phyloP scores from a whole-genome alignment of 2,888 invertebrate species.

The Cheilosia pagana region DNA sequence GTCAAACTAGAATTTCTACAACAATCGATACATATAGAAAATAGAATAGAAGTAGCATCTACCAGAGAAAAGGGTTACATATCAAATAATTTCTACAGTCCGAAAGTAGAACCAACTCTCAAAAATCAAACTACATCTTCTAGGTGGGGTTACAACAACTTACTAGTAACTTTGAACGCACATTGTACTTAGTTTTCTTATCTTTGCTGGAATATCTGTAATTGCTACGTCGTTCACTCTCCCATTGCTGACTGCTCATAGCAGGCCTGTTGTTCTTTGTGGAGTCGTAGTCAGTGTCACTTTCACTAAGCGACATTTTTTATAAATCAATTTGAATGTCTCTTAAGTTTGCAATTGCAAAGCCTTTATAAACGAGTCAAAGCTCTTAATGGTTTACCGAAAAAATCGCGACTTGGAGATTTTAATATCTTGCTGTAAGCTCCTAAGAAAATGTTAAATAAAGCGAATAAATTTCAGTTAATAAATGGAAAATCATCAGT shows the following conservation, averaged over 20 bases:
- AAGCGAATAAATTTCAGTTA: not conserved
- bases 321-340: too few relatives aligned
- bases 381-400: too few relatives aligned
- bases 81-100: not conserved
- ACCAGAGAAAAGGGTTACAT: not conserved
- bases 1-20: not conserved
- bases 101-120: not conserved
- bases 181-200: slow-evolving; percentile 38
- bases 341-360: too few relatives aligned
- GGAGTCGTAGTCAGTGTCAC: slow-evolving; percentile 68
- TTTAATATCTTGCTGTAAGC: too few relatives aligned
- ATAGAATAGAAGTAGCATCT: not conserved
- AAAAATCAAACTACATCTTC: not conserved
- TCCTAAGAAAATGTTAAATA: slow-evolving; percentile 28
- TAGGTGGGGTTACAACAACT: slow-evolving; percentile 13
- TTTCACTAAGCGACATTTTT: slow-evolving; percentile 63
- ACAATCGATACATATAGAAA: not conserved
- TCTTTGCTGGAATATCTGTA: slow-evolving; percentile 48
- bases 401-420: too few relatives aligned
- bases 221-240: slow-evolving; percentile 26
- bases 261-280: slow-evolving; percentile 54
- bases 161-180: slow-evolving; percentile 45
- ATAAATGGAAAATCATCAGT: not conserved
- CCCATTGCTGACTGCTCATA: slow-evolving; percentile 54
- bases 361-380: too few relatives aligned